Evolutionary conservation across 2,888 invertebrate species (phyloP).

Genomic region (Megamerina dolium): DNA sequence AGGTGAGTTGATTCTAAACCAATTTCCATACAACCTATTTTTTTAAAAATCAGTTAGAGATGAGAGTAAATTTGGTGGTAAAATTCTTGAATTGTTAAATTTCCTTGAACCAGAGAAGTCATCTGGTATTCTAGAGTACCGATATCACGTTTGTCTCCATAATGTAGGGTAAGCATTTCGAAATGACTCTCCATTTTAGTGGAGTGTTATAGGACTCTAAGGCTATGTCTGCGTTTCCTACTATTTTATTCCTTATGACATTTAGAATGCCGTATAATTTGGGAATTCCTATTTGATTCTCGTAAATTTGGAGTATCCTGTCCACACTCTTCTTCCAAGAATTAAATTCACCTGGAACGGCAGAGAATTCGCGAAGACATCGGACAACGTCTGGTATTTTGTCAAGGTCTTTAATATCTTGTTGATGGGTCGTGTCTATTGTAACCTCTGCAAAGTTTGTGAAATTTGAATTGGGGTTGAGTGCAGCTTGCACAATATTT

Average conservation of each 20-base stretch:
- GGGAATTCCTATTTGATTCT: conserved; percentile 2
- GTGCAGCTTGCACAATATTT: background rate
- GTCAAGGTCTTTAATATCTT: background rate
- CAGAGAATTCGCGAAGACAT: background rate
- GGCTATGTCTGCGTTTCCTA: conserved; percentile 2
- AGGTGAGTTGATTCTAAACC: background rate
- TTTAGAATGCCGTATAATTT: conserved; percentile 3
- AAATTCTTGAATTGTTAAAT: conserved; percentile 10
- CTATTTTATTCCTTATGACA: conserved; percentile 2
- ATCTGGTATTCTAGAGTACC: conserved; percentile 17
- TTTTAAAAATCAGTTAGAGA: conserved; percentile 1
- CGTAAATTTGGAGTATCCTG: conserved; percentile 9
- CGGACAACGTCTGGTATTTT: conserved; percentile 1
- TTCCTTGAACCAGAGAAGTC: conserved; percentile 12
- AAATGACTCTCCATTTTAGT: background rate
- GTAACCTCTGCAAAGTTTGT: background rate
- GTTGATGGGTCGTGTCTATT: background rate
- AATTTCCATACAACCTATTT: background rate
- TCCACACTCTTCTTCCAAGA: conserved; percentile 12
- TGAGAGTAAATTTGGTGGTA: conserved; percentile 13
- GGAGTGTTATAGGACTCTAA: conserved; percentile 7
- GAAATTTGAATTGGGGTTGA: background rate
- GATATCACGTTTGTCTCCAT: conserved; percentile 16
- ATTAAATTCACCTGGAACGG: conserved; percentile 1
- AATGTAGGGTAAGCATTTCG: conserved; percentile 13